Evolutionary conservation across 2,888 invertebrate species (phyloP), one percentile per base, ranked within the genome.

Genomic region (Osedax frankpressi): DNA sequence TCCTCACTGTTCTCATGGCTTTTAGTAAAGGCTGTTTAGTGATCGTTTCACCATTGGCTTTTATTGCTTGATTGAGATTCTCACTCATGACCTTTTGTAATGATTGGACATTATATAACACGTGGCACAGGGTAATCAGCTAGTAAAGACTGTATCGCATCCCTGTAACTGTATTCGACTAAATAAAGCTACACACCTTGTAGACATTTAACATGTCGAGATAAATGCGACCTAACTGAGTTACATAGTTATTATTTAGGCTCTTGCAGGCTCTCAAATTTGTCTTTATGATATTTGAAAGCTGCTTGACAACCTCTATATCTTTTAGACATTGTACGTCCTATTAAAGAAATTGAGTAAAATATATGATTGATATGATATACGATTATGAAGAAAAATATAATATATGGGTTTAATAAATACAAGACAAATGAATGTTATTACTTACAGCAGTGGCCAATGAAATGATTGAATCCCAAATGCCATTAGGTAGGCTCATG

Each of bases 191-290:
- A 83, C 84, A 84, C 72, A 84, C 93, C 88, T 97, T 97, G 87
- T 98, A 98, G 79, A 99, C 94, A 87, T 96, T 96, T 79, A 98
- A 87, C 95, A 98, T 95, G 86, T 99, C 98, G 84, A 96, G 88
- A 86, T 97, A 98, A 85, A 98, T 97, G 82, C 94, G 89, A 71
- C 96, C 94, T 80, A 97, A 88, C 87, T 97, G 89, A 77, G 91
- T 88, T 77, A 97, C 94, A 86, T 95, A 98, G 2, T 94, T 91
- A 86, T 97, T 94, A 2, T 94, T 95, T 63, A 99, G 87, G 69
- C 98, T 94, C 86, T 95, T 94, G 84, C 97, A 98, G n/a, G 98
- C 97, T 77, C 96, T 89, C 25, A 96, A 95, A 86, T 98, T 99
- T 0, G 98, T 98, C 87, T 98, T 98, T 74, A 99, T 88, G 85